Percentiles rank a stretch among this genome's conserved stretches.
phyloP scores from a whole-genome alignment of 1,140 invertebrate genomes.

The Rhynchophorus ferrugineus region DNA sequence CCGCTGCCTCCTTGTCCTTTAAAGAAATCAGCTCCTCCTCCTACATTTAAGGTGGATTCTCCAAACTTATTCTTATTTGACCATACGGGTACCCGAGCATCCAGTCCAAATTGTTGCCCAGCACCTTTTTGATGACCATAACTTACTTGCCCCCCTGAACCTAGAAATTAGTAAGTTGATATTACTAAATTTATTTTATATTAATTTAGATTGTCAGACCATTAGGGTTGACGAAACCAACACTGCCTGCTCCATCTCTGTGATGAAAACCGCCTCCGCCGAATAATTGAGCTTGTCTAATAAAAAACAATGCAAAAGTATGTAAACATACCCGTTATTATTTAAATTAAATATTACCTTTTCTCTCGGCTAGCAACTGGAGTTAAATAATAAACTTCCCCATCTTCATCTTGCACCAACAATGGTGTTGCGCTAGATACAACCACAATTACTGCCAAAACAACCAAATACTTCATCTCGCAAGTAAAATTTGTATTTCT shows the following conservation, averaged over 20 bases:
- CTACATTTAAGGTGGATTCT: conserved; percentile 16
- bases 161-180: conserved; percentile 1
- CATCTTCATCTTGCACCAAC: conserved; percentile 8
- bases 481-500: too few species aligned
- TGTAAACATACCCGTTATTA: too few species aligned
- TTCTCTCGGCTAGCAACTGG: conserved; percentile 6
- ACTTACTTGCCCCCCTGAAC: conserved; percentile 11
- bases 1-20: conserved; percentile 9
- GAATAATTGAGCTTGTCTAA: background rate
- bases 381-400: conserved; percentile 2
- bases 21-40: conserved; percentile 4
- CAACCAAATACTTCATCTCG: too few species aligned
- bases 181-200: background rate
- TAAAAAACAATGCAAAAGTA: too few species aligned
- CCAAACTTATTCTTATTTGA: conserved; percentile 15
- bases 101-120: conserved; percentile 8
- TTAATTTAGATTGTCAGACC: background rate
- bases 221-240: conserved; percentile 2
- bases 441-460: too few species aligned
- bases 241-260: background rate
- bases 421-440: background rate
- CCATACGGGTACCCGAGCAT: conserved; percentile 17
- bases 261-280: too few species aligned
- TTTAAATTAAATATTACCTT: conserved; percentile 2
- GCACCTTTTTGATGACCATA: conserved; percentile 17